phyloP scores from a whole-genome alignment of 2,888 invertebrate genomes.

The Thereva unica region DNA sequence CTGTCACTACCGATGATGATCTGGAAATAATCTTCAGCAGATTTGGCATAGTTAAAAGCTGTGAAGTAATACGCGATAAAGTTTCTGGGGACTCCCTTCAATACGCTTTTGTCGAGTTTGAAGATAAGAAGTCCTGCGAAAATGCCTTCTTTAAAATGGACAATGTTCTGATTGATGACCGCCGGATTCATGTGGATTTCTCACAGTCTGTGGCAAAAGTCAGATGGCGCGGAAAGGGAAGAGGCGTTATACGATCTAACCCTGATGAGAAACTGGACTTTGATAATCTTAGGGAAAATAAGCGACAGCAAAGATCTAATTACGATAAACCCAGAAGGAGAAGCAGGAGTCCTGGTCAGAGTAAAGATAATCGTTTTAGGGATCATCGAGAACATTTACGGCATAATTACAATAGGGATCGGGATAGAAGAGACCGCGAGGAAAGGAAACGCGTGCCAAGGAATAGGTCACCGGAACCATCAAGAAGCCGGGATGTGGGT shows the following conservation, averaged over 20 bases:
- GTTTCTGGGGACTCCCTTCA: conserved; percentile 93
- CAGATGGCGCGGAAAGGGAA: conserved; percentile 86
- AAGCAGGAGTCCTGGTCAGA: not conserved
- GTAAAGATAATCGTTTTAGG: not conserved
- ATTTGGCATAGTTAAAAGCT: conserved; percentile 90
- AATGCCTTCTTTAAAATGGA: conserved; percentile 99
- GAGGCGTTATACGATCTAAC: conserved; percentile 65
- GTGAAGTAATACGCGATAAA: conserved; percentile 95
- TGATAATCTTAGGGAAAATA: conserved; percentile 29
- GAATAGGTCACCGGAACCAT: conserved; percentile 34
- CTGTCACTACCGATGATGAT: conserved; percentile 96
- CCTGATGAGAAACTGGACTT: conserved; percentile 38
- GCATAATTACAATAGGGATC: no score
- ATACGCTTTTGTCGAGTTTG: conserved; percentile 98
- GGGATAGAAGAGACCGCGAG: no score
- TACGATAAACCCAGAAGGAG: not conserved
- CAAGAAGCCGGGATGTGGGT: not conserved
- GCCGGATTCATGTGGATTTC: conserved; percentile 98
- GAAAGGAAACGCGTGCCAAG: not conserved
- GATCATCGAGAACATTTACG: not conserved
- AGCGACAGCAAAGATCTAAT: not conserved
- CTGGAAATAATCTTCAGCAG: conserved; percentile 96
- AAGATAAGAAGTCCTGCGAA: conserved; percentile 89
- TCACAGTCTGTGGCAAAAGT: conserved; percentile 97
- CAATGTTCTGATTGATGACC: conserved; percentile 97